Conservation (phyloP, 2,113 vertebrate species). For the Argyrosomus japonicus region DNA sequence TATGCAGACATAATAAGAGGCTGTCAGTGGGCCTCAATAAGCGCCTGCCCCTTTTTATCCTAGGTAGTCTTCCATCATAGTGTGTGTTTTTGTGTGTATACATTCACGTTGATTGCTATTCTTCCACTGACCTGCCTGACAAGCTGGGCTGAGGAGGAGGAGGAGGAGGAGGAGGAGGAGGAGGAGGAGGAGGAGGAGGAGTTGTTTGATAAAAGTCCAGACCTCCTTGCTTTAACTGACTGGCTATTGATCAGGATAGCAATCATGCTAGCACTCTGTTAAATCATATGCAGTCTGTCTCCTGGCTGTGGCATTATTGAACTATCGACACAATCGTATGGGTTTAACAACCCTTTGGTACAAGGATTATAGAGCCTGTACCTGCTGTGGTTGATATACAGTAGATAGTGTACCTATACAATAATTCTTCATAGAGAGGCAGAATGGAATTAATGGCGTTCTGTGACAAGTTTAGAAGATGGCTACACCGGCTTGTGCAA, state of each 20-base stretch:
- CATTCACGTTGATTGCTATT: conserved; percentile 42
- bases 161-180: conserved; percentile 31
- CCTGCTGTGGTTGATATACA: conserved; percentile 30
- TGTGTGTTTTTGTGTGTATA: conserved; percentile 13
- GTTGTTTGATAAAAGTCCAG: conserved; percentile 62
- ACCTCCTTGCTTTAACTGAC: conserved; percentile 62
- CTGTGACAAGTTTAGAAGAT: conserved; percentile 22
- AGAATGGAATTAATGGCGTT: not conserved
- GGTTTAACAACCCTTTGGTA: conserved; percentile 52
- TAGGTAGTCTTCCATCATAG: not conserved
- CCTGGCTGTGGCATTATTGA: conserved; percentile 58
- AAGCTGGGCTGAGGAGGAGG: conserved; percentile 10
- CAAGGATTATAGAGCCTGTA: conserved; percentile 49
- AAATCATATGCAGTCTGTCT: conserved; percentile 69
- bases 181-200: conserved; percentile 31
- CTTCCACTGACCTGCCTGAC: conserved; percentile 34
- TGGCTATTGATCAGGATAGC: conserved; percentile 72
- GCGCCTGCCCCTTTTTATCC: conserved; percentile 26
- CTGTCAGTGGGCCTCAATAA: conserved; percentile 27
- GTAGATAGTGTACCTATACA: conserved; percentile 13
- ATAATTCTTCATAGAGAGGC: conserved; percentile 1
- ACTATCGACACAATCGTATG: conserved; percentile 54
- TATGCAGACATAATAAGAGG: conserved; percentile 24
- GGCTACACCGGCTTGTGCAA: not conserved
- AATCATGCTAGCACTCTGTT: conserved; percentile 68